Evolutionary conservation across 23 tunicate species (phyloP), one percentile per base, ranked within the genome.

Genomic region (Corella eumyota): DNA sequence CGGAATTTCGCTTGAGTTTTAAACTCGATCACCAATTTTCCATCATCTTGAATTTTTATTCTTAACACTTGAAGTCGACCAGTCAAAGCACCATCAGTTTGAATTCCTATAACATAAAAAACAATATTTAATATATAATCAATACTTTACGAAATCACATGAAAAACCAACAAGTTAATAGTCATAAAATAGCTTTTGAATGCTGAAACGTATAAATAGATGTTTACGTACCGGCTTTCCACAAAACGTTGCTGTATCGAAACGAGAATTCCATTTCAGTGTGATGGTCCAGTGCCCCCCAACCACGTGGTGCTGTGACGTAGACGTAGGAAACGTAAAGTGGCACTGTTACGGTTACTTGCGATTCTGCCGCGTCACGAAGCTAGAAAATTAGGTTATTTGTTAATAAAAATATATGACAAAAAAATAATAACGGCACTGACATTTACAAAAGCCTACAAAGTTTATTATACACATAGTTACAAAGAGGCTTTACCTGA

Each of bases 251-350:
- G 20, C 72, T 63, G 62, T 93, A 93, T 33, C 74, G 51, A 71
- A 93, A 93, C n/a, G 83, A 63, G 63, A 93, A 57, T 66, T 85
- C 73, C 95, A 93, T 85, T 25, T 73, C 90, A 4, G 99, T 78
- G 66, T 91, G 92, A 45, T 72, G 78, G 11, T 86, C 88, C 65
- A 93, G 58, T 0, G 99, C 61, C 6, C 95, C 99, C 99, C 99
- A 93, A 7, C 99, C 99, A 1, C 97, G 66, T 19, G 99, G 99
- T 3, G 99, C 99, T 3, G 75, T 62, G 22, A 93, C 99, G 57
- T 78, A 93, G 9, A 93, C 87, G 72, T 93, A 93, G 24, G 91
- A 79, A 3, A 85, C 95, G 61, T 93, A 67, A 25, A 93, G 87
- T 4, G 99, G 99, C 23, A 93, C 95, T 11, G 81, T 78, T 26